phyloP scores from a whole-genome alignment of 2,797 vertebrate species.

The Phaenicophaeus curvirostris region DNA sequence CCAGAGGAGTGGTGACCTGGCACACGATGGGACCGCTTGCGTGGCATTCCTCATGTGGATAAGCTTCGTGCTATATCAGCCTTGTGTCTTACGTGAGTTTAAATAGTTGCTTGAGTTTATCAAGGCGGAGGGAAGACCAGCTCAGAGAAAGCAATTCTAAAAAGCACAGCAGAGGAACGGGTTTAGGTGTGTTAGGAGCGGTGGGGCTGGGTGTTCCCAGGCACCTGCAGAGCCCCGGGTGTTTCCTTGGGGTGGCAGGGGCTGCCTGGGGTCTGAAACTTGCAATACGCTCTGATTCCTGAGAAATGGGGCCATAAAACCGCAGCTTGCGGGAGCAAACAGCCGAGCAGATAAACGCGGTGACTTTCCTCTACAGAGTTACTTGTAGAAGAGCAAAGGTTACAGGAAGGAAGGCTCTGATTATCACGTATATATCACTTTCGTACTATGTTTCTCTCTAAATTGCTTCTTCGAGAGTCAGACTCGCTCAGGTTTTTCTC shows the following conservation, averaged over 20 bases:
- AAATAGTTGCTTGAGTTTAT: background rate
- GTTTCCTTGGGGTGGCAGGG: background rate
- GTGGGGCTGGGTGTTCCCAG: background rate
- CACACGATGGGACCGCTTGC: background rate
- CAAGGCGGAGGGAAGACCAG: background rate
- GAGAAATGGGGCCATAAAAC: background rate
- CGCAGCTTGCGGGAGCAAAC: background rate
- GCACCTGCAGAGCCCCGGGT: too few relatives aligned
- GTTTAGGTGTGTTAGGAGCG: background rate
- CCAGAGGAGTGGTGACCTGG: background rate
- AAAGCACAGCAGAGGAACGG: background rate
- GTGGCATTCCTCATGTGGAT: background rate
- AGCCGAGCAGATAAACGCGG: fast-evolving
- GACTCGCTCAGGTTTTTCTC: background rate
- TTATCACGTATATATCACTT: background rate
- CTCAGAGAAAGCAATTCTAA: background rate
- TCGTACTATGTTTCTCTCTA: background rate
- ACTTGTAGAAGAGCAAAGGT: background rate
- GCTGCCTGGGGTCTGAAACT: background rate
- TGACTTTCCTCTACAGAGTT: background rate
- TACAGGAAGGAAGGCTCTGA: background rate
- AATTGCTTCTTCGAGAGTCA: background rate
- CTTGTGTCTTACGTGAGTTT: background rate
- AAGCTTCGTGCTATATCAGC: background rate
- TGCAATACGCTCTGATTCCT: background rate